These are phyloP conservation scores for Brachionus rubens DNA, from an alignment of 1,140 invertebrate species.

Conservation along the genomic window DNA sequence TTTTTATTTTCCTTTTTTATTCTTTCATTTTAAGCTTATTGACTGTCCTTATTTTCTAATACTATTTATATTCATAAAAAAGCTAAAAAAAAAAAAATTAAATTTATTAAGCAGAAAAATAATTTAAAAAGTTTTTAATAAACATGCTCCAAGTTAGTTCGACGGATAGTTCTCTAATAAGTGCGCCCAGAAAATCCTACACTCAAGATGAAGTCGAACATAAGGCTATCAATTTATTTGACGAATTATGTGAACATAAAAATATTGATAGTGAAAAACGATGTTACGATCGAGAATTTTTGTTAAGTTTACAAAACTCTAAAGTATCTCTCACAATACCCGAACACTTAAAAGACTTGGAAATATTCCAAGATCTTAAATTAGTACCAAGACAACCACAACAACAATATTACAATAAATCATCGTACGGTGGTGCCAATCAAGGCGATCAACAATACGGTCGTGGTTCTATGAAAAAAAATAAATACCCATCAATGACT, in stretches of 20 bases:
- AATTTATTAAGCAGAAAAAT: too few species aligned
- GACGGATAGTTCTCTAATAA: too few species aligned
- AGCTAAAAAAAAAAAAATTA: too few species aligned
- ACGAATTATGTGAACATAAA: background rate
- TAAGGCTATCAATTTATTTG: background rate
- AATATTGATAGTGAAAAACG: background rate
- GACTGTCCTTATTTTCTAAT: too few species aligned
- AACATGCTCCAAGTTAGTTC: too few species aligned
- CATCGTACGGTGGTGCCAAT: background rate
- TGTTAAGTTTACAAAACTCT: background rate
- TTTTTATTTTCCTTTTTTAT: too few species aligned
- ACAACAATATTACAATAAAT: background rate
- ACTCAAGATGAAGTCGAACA: background rate
- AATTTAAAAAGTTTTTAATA: too few species aligned
- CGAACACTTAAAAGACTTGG: background rate
- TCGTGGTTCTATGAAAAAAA: conserved; percentile 3
- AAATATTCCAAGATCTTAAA: background rate
- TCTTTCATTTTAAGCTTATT: too few species aligned
- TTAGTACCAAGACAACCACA: background rate
- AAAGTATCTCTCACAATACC: background rate
- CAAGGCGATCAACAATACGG: background rate
- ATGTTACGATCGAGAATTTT: conserved; percentile 3
- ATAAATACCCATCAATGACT: background rate
- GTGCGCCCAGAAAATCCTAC: too few species aligned
- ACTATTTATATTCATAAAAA: too few species aligned